Conservation (phyloP, 2,797 vertebrate genomes). For the Anguilla megastoma region DNA sequence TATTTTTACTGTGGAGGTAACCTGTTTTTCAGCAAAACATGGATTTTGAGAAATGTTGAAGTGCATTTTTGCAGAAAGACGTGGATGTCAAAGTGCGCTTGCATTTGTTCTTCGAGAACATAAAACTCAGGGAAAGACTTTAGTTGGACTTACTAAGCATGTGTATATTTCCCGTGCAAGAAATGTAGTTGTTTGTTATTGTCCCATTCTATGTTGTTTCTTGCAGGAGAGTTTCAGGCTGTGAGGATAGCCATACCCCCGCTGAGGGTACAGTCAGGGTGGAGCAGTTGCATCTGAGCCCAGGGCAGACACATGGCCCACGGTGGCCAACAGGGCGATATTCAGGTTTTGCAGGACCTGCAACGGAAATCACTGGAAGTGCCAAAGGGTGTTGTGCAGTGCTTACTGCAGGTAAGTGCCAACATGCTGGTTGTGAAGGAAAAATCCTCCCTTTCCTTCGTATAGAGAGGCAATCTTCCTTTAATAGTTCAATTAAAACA, state of each 20-base stretch:
- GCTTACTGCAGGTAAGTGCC: slow-evolving; percentile 86
- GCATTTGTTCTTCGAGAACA: not conserved
- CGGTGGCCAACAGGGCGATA: slow-evolving; percentile 98
- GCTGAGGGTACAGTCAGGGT: slow-evolving; percentile 78
- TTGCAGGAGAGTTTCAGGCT: slow-evolving; percentile 86
- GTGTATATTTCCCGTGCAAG: not conserved
- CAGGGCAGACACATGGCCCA: slow-evolving; percentile 99
- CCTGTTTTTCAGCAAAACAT: slow-evolving; percentile 40
- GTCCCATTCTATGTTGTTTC: slow-evolving; percentile 34
- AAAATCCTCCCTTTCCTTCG: no score
- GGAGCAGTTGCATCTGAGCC: slow-evolving; percentile 77
- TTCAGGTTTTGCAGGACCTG: slow-evolving; percentile 99
- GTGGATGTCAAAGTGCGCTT: not conserved
- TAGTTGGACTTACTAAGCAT: not conserved
- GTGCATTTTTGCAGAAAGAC: slow-evolving; percentile 26
- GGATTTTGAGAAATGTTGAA: slow-evolving; percentile 34
- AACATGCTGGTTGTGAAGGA: not conserved
- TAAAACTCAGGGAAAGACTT: not conserved
- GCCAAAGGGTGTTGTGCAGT: slow-evolving; percentile 95
- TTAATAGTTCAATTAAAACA: no score
- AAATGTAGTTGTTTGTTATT: no score
- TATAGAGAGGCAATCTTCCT: no score
- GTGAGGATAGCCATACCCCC: slow-evolving; percentile 75
- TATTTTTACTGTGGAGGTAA: slow-evolving; percentile 8
- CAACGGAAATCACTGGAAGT: slow-evolving; percentile 98